Base-by-base conservation (phyloP, 2,888 invertebrate genomes). In the Scaptomyza caliginosa region DNA sequence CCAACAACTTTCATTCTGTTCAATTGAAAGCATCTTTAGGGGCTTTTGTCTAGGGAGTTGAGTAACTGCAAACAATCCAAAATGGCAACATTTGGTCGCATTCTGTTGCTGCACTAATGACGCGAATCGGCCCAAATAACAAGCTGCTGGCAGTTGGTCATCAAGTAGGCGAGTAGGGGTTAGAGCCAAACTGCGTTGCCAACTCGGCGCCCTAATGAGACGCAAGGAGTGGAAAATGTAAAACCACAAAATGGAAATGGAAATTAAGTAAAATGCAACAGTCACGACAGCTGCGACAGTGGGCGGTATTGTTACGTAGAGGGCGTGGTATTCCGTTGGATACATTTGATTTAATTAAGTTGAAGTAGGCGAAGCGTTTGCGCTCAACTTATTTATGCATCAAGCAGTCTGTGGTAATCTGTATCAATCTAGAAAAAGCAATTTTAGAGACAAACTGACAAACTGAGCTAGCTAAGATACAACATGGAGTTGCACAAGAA, bases 71-170 rank as follows among this genome's bases (percentile, higher is more conserved):
- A 45, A 45, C 45, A 28, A 45, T 26, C 45, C 45, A 45, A 28
- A 48, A 49, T 49, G 65, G 68, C 50, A 81, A 84, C 72, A 77
- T 73, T 67, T 59, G 64, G 63, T 54, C 46, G 67, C 71, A 62
- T 63, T 67, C 58, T 24, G 49, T 40, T 69, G 65, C 28, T 76
- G 67, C 77, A 67, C 86, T 85, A 82, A 82, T 82, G 81, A 82
- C 74, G 80, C 83, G 77, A 79, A 74, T 69, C 80, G 74, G 86
- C 74, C 74, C 72, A 82, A 85, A 85, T 82, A 72, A 76, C 79
- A 79, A 81, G 82, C 39, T 71, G 60, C 71, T 84, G 84, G 77
- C 81, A 75, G 59, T 71, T 67, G 84, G 81, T 76, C 78, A 84
- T 77, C 78, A 69, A 66, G 69, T 56, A 13, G 13, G 24, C 10